A percentile compares a stretch with the other conserved stretches of the same genome.
Conservation (phyloP, 2,888 invertebrate genomes). For the Calliphora vomitoria region DNA sequence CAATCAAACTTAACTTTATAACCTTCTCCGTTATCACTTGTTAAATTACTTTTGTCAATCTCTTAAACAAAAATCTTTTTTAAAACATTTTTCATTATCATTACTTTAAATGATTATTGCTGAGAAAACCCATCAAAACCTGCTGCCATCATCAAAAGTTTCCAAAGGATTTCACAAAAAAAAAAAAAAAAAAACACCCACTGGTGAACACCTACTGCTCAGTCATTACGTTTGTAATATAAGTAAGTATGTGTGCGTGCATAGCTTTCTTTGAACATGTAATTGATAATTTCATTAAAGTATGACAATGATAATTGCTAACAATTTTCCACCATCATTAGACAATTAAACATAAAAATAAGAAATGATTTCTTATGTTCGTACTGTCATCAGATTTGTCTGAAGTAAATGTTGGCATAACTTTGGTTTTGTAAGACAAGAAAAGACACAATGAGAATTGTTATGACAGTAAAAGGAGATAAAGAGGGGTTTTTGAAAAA, state of each 20-base stretch:
- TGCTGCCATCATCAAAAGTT: not conserved
- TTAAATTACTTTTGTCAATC: not conserved
- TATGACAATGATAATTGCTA: slow-evolving; percentile 45
- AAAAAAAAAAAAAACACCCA: not conserved
- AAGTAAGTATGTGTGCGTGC: too few species aligned
- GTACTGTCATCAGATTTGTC: not conserved
- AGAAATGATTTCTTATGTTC: not conserved
- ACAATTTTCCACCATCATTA: slow-evolving; percentile 42
- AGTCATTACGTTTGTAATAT: not conserved
- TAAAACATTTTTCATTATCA: not conserved
- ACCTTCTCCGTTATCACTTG: not conserved
- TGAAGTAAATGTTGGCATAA: not conserved
- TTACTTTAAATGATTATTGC: not conserved
- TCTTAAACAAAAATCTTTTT: not conserved
- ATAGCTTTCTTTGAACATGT: not conserved
- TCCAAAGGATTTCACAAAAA: not conserved
- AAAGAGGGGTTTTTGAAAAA: too few species aligned
- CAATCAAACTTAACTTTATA: not conserved
- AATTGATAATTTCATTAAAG: slow-evolving; percentile 42
- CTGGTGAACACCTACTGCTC: not conserved
- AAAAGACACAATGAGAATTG: too few species aligned
- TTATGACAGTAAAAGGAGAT: too few species aligned
- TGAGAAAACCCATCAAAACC: not conserved
- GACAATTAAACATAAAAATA: not conserved
- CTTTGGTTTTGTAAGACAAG: too few species aligned